phyloP scores from a whole-genome alignment of 2,888 invertebrate genomes.

The Emmelina monodactyla region DNA sequence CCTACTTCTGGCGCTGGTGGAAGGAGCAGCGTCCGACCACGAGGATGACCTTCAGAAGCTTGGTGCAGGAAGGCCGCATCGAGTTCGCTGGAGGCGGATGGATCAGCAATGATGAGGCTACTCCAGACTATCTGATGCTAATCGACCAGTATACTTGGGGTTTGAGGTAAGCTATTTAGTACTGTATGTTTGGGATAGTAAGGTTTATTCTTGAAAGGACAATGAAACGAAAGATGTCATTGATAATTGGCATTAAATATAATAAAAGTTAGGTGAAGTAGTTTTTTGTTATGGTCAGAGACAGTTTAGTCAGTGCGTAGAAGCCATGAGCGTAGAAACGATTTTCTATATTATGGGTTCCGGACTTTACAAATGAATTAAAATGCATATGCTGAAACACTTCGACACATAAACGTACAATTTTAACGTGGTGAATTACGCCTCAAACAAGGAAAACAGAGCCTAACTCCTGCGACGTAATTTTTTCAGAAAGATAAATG shows the following conservation, averaged over 20 bases:
- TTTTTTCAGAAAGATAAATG: conserved; percentile 65
- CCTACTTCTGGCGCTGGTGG: conserved; percentile 86
- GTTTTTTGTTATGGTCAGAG: neutral
- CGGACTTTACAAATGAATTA: too few species aligned
- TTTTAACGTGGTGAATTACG: too few species aligned
- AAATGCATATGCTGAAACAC: too few species aligned
- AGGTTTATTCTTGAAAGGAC: too few species aligned
- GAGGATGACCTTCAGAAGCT: conserved; percentile 55
- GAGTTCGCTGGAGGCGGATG: conserved; percentile 71
- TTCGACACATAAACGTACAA: too few species aligned
- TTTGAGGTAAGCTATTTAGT: conserved; percentile 46
- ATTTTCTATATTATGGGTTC: too few species aligned
- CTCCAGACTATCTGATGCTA: conserved; percentile 72
- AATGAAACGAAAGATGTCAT: neutral
- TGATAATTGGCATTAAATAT: neutral
- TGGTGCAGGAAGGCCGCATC: conserved; percentile 68
- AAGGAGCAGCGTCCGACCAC: conserved; percentile 65
- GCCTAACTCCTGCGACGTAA: too few species aligned
- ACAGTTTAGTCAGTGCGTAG: too few species aligned
- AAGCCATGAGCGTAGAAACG: too few species aligned
- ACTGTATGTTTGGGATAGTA: neutral
- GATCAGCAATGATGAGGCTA: conserved; percentile 69
- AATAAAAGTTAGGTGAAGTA: neutral
- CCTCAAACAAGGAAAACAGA: too few species aligned
- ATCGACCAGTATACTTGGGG: conserved; percentile 78